Evolutionary conservation across 2,888 invertebrate genomes (phyloP).

Genomic region (Xylocampa areola): DNA sequence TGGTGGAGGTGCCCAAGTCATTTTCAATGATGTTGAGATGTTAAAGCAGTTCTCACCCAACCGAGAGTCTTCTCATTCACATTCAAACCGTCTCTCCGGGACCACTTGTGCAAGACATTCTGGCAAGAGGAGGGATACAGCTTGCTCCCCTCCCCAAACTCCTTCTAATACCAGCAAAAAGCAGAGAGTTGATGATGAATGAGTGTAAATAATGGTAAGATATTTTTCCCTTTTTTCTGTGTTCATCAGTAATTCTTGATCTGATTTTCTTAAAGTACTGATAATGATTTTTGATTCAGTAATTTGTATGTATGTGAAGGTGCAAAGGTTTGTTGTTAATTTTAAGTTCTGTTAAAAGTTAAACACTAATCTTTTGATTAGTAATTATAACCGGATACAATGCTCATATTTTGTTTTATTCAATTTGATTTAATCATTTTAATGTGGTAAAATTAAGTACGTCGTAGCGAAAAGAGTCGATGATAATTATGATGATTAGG

Average conservation of each 20-base stretch:
- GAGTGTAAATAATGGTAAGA: conserved; percentile 40
- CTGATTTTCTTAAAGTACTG: neutral
- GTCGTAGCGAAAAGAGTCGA: too few relatives aligned
- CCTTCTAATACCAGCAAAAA: conserved; percentile 86
- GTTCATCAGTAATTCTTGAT: conserved; percentile 6
- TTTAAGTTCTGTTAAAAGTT: conserved; percentile 42
- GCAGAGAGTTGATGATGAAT: conserved; percentile 82
- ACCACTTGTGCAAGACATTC: conserved; percentile 82
- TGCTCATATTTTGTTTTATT: too few relatives aligned
- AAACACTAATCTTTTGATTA: too few relatives aligned
- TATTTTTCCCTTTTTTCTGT: conserved; percentile 10
- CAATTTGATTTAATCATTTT: too few relatives aligned
- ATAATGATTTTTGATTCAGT: conserved; percentile 9
- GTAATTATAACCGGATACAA: too few relatives aligned
- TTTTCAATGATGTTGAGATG: conserved; percentile 98
- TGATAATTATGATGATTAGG: too few relatives aligned
- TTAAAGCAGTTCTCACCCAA: conserved; percentile 95
- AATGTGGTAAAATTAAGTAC: too few relatives aligned
- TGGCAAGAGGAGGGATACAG: conserved; percentile 80
- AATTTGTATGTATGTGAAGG: conserved; percentile 35
- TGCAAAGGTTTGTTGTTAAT: conserved; percentile 32
- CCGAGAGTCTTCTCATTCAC: conserved; percentile 68
- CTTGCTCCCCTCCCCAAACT: conserved; percentile 80
- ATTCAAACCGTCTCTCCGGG: conserved; percentile 70
- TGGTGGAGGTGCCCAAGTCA: conserved; percentile 98